Base-by-base conservation (phyloP, 2,113 vertebrate genomes). In the Butorides virescens region DNA sequence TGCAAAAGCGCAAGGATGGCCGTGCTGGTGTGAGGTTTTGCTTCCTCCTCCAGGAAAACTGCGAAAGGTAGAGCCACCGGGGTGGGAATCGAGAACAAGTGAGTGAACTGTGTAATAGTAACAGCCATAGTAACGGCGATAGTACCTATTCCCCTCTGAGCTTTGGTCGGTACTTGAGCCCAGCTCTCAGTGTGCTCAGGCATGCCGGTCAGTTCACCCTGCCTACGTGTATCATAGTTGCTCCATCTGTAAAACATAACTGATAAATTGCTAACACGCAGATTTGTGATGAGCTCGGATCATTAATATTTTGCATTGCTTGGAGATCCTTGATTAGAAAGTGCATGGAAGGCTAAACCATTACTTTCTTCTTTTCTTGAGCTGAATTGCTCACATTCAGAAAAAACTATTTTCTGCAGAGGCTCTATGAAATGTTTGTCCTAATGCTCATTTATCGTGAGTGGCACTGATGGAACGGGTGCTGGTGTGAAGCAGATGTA, bases 371-470 rank as follows among this genome's bases (percentile, higher is more conserved):
- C 78, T 87, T 93, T 95, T 93, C 92, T 86, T 71, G 75, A 96
- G 74, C 87, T 82, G 82, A 95, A 95, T 92, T 77, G 50, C 90
- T 95, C 49, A 65, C 26, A 11, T 92, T 89, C 4, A 3, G 79
- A 79, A 89, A 95, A 96, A 91, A 7, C 27, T 67, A 13, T 94
- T 96, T 97, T 85, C 86, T 96, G 95, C 83, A 96, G 56, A 87
- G 87, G 46, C 68, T 96, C 65, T 93, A 77, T 94, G 93, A 97
- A 97, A 97, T 95, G 93, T 98, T 97, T 98, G 95, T 97, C 96
- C 96, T 98, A 97, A 97, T 96, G 96, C 93, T 98, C 83, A 92
- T 98, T 98, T 98, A 95, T 97, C 3, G 77, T 96, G 97, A 97
- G 94, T 97, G 96, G 93, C 97, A 97, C 96, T 98, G 96, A 95